Conservation (phyloP, 35 echinoderm and acorn worm species). For the Lytechinus pictus region DNA sequence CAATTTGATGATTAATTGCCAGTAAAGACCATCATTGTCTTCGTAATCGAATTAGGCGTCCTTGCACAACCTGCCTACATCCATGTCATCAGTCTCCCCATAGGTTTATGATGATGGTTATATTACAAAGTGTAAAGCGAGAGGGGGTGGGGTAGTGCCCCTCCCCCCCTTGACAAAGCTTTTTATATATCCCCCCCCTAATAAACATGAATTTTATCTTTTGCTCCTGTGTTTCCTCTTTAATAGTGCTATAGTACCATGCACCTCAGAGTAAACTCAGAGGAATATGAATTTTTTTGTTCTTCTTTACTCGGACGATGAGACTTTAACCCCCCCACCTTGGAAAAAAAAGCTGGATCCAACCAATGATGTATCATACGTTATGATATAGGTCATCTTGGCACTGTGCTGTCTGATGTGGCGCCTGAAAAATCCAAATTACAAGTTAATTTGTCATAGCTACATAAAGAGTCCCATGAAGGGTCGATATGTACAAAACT, state of each 20-base stretch:
- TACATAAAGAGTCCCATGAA: background rate
- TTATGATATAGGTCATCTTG: background rate
- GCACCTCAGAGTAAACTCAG: too few species aligned
- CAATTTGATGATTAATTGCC: conserved; percentile 13
- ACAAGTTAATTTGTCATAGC: background rate
- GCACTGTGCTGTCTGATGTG: background rate
- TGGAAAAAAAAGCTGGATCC: too few species aligned
- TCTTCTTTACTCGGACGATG: too few species aligned
- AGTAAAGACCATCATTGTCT: background rate
- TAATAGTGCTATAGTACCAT: too few species aligned
- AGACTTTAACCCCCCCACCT: too few species aligned
- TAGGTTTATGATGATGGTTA: background rate
- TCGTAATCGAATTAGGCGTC: background rate
- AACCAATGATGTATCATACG: background rate
- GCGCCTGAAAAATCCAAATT: background rate
- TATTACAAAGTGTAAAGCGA: background rate
- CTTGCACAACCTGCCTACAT: background rate
- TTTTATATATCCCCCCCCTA: too few species aligned
- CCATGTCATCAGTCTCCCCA: background rate
- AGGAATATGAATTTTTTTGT: too few species aligned
- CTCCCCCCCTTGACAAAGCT: too few species aligned
- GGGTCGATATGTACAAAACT: background rate
- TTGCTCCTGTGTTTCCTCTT: too few species aligned
- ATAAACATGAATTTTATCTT: too few species aligned
- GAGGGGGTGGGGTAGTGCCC: too few species aligned